Conservation (phyloP, 2,888 invertebrate species). For the Conus canariensis region DNA sequence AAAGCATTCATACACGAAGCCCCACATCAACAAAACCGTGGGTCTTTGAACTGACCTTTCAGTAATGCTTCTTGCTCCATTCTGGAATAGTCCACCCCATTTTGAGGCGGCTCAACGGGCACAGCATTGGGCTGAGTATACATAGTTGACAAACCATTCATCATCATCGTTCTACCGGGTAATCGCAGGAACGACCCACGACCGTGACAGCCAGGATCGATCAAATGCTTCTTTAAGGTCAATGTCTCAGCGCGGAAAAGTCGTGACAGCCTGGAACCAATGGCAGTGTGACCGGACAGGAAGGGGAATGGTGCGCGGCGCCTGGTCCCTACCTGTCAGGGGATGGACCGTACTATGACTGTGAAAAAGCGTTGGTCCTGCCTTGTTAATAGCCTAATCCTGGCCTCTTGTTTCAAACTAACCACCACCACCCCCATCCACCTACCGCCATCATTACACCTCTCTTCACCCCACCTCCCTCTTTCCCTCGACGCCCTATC, state of each 20-base stretch:
- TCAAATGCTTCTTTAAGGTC: not conserved
- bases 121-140: slow-evolving; percentile 7
- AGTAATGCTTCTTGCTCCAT: slow-evolving; percentile 67
- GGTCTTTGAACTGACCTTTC: slow-evolving; percentile 57
- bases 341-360: slow-evolving; percentile 33
- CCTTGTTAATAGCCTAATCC: slow-evolving; percentile 4
- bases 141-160: not conserved
- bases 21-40: not conserved
- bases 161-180: not conserved
- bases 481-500: not conserved
- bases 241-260: not conserved
- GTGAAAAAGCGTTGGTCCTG: slow-evolving; percentile 35
- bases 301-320: not conserved
- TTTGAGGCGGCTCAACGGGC: slow-evolving; percentile 3
- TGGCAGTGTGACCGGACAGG: not conserved
- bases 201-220: not conserved
- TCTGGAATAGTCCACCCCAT: slow-evolving; percentile 58
- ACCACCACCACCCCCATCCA: not conserved
- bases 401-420: not conserved
- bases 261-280: not conserved
- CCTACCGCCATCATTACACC: not conserved
- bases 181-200: not conserved
- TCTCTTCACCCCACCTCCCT: not conserved
- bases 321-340: not conserved
- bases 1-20: too few relatives aligned